Evolutionary conservation across 1,140 invertebrate genomes (phyloP), one percentile per base, ranked within the genome.

Genomic region (Nomia melanderi): DNA sequence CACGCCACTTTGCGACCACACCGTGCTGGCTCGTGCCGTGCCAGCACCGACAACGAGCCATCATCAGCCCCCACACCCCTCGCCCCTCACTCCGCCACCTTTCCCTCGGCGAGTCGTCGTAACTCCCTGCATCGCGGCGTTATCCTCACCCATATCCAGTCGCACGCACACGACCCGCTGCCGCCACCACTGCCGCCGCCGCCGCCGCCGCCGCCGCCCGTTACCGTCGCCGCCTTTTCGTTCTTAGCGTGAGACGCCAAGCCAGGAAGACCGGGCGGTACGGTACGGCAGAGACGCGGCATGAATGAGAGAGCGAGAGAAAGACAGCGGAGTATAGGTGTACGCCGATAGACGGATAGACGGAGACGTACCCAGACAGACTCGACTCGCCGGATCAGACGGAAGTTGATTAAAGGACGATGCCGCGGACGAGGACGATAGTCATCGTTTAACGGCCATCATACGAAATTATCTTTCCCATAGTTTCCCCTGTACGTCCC

Each of bases 71-170:
- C 47, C 23, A 29, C 41, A 41, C 29, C 57, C 57, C n/a, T 36
- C n/a, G n/a, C n/a, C n/a, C n/a, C n/a, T n/a, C n/a, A n/a, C n/a
- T n/a, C 57, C 17, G 11, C 41, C 59, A 36, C 64, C 65, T 69
- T 76, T 69, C 73, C n/a, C 57, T 76, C 73, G 65, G 65, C 64
- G 67, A 76, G 64, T 66, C 72, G 66, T 66, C 56, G 74, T 81
- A 81, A 81, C 77, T 77, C 73, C 83, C 75, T 81, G 64, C 64
- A 65, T 56, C 72, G 50, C 79, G 79, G 69, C 75, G 69, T 78
- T 78, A 78, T 39, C 72, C 77, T 73, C 62, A 72, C 64, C 77
- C 60, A 73, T 76, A 76, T 83, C 79, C 77, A 73, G 82, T 76
- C 71, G 73, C 77, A 73, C 60, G 62, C 56, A 79, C 81, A 83